Evolutionary conservation across 1,140 invertebrate species (phyloP), one percentile per base, ranked within the genome.

Genomic region (Drosophila tropicalis): DNA sequence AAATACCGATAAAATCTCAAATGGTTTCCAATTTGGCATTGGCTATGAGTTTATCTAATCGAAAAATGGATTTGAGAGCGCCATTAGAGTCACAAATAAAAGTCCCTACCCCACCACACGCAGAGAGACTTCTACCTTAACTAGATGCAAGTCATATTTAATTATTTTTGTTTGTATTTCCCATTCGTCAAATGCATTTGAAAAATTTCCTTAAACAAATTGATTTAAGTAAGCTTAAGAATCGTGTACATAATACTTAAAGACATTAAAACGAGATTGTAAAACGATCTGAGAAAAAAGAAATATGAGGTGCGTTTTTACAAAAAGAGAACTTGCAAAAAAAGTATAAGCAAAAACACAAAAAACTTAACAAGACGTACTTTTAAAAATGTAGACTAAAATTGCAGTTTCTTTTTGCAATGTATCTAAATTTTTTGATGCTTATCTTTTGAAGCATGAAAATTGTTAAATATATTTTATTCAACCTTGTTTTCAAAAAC

Each of bases 11-110:
- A 83, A 78, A 40, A 17, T 61, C 5, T 7, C 60, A 1, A 72
- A 87, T 61, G 91, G 90, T 57, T 92, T 92, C 68, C 91, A 92
- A 76, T 91, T 92, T 66, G 91, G 90, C 36, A 92, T 92, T 81
- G 91, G 91, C 56, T 92, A 91, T 62, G 91, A 92, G 57, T 92
- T 92, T 58, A 71, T 92, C 68, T 92, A 90, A 78, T 61, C 7
- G 55, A 51, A 29, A 32, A 54, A 36, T 36, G 3, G 3, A 2
- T 10, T 36, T 12, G 34, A 68, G 55, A 68, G 60, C 70, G 79
- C 79, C 79, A 60, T 65, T 64, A 83, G 80, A 83, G 76, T 73
- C 72, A 34, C 66, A 39, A 56, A 19, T 47, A 15, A 22, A 70
- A 39, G 66, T 32, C 22, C 60, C 29, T 29, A 29, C 29, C 41